phyloP scores from a whole-genome alignment of 2,797 vertebrate species.

The Crenuchus spilurus region DNA sequence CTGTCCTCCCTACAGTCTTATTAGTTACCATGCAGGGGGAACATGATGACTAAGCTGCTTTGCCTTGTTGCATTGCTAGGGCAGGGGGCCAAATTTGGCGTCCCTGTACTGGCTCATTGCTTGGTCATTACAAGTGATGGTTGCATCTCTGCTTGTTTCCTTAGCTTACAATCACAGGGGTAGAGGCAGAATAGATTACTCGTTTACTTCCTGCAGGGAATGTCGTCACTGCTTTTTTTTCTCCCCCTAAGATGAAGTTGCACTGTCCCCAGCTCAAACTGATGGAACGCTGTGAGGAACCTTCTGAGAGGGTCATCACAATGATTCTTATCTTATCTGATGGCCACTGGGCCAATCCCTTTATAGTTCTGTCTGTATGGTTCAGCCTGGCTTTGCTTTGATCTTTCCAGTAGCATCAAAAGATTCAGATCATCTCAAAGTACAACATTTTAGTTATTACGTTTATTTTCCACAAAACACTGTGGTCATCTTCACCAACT shows the following conservation, averaged over 20 bases:
- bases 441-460: too few relatives aligned
- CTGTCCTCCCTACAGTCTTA: constrained; percentile 42
- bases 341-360: neutral
- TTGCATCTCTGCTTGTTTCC: constrained; percentile 20
- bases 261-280: neutral
- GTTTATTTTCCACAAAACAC: too few relatives aligned
- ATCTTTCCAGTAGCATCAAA: neutral
- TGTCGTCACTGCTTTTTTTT: neutral
- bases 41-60: constrained; percentile 56
- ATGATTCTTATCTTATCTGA: constrained; percentile 15
- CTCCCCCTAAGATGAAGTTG: neutral
- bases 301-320: neutral
- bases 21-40: constrained; percentile 41
- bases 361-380: neutral
- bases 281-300: neutral
- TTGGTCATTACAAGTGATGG: constrained; percentile 46
- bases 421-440: too few relatives aligned
- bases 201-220: neutral
- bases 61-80: constrained; percentile 45
- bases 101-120: neutral
- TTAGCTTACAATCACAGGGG: constrained; percentile 4
- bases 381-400: neutral
- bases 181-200: neutral
- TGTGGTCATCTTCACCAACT: too few relatives aligned
- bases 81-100: constrained; percentile 26